Evolutionary conservation across 2,113 vertebrate genomes (phyloP).

Genomic region (Cryptoleucopteryx plumbea): DNA sequence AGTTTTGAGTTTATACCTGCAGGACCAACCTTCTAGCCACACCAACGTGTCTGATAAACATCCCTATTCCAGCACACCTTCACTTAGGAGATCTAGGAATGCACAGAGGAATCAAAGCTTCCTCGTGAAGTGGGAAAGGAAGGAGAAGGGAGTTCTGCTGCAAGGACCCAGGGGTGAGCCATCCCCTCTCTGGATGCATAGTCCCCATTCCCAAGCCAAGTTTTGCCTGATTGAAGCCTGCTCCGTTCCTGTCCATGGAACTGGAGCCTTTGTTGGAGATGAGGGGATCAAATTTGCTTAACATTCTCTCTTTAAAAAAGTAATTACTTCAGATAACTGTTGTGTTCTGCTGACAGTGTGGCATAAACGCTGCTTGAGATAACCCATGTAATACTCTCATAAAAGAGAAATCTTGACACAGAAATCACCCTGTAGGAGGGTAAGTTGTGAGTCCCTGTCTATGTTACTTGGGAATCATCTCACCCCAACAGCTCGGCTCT

Average conservation of each 20-base stretch:
- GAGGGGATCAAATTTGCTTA: no score
- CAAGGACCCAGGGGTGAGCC: not conserved
- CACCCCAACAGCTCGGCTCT: not conserved
- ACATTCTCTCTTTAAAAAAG: not conserved
- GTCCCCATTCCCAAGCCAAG: no score
- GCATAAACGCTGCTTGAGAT: not conserved
- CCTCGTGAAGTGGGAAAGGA: not conserved
- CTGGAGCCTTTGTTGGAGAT: no score
- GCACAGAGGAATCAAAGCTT: not conserved
- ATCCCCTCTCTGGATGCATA: not conserved
- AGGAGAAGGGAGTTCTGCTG: not conserved
- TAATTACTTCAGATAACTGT: not conserved
- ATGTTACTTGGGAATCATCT: fast-evolving
- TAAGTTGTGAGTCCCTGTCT: no score
- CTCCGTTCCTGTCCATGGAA: no score
- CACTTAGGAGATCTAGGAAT: not conserved
- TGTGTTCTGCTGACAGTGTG: not conserved
- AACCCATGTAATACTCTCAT: not conserved
- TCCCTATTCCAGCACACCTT: not conserved
- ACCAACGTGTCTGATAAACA: not conserved
- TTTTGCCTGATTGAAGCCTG: no score
- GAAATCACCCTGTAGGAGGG: fast-evolving
- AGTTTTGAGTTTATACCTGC: not conserved
- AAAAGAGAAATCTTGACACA: not conserved
- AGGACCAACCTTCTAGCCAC: not conserved